Percentiles rank a stretch among this genome's conserved stretches.
phyloP scores from a whole-genome alignment of 2,888 invertebrate genomes.

The Pyrrhosoma nymphula region DNA sequence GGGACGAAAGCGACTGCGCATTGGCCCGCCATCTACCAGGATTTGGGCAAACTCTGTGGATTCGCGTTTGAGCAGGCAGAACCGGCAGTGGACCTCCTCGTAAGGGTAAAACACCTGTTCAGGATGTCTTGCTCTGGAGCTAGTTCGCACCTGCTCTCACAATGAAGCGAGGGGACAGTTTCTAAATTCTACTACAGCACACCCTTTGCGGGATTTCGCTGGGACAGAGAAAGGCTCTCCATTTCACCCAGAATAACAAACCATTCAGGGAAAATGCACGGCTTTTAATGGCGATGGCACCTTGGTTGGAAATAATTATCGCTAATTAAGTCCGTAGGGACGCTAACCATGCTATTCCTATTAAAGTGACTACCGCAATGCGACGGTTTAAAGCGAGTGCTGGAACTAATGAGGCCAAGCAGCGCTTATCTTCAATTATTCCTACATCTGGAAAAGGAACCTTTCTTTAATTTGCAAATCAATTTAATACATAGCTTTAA shows the following conservation, averaged over 20 bases:
- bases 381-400: not conserved
- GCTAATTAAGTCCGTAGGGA: not conserved
- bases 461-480: too few relatives aligned
- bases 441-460: too few relatives aligned
- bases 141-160: conserved; percentile 12
- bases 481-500: too few relatives aligned
- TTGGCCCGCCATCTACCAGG: conserved; percentile 34
- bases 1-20: not conserved
- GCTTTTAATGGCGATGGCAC: not conserved
- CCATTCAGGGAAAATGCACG: not conserved
- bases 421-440: too few relatives aligned
- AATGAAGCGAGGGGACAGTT: not conserved
- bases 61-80: not conserved
- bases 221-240: not conserved
- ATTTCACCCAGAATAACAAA: not conserved
- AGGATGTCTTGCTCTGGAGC: not conserved
- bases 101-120: not conserved
- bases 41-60: not conserved
- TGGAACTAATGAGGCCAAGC: too few relatives aligned
- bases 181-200: not conserved
- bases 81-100: not conserved
- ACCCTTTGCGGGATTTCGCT: not conserved
- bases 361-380: not conserved
- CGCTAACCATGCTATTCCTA: not conserved
- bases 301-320: not conserved